Conservation (phyloP, 2,113 vertebrate species). For the Sarotherodon lohbergeri region DNA sequence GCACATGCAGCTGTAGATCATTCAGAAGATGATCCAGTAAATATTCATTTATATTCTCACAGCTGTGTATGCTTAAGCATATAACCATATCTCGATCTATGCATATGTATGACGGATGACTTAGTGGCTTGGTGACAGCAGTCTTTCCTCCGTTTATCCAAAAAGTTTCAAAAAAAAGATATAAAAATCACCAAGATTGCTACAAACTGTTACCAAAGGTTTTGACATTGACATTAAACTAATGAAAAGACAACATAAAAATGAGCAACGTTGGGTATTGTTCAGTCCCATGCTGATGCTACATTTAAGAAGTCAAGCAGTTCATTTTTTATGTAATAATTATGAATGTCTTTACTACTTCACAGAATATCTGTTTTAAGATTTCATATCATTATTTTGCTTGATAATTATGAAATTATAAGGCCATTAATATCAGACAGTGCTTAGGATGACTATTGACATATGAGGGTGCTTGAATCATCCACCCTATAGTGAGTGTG, state of each 20-base stretch:
- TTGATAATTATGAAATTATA: background rate
- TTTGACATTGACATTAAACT: background rate
- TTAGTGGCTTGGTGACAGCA: background rate
- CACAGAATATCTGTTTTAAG: background rate
- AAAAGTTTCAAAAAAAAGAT: background rate
- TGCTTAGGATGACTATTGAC: background rate
- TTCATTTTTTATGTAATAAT: background rate
- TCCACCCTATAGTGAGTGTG: background rate
- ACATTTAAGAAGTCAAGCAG: background rate
- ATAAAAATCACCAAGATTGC: background rate
- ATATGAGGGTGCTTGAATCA: background rate
- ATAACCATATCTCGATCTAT: background rate
- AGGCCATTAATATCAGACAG: background rate
- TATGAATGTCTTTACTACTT: background rate
- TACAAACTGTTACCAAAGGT: background rate
- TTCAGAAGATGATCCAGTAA: slow-evolving; percentile 22
- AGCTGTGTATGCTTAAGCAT: background rate
- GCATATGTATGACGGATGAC: background rate
- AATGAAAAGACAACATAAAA: background rate
- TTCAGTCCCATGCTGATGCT: background rate
- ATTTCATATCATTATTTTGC: background rate
- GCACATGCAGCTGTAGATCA: slow-evolving; percentile 43
- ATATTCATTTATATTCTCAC: background rate
- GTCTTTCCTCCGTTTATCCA: background rate
- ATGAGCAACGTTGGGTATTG: background rate